Base-by-base conservation (phyloP, 1,140 invertebrate genomes). In the Portunus trituberculatus region DNA sequence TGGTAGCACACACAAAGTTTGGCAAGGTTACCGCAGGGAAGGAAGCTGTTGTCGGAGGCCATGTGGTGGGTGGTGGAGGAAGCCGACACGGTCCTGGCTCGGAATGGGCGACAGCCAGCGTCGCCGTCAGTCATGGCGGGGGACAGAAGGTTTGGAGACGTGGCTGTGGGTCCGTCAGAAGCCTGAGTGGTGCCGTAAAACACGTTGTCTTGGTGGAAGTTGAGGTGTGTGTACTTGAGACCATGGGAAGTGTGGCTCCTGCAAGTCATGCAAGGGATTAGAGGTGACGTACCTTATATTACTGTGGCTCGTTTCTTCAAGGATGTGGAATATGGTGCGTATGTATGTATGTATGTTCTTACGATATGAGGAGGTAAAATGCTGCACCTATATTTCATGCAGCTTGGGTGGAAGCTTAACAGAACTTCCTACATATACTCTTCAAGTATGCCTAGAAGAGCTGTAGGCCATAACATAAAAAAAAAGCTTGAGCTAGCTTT, bases 1-100 rank as follows among this genome's bases (percentile, higher is more conserved):
- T 10, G 12, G 52, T 20, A 59, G 12, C 52, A 59, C 52, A 59
- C 52, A 4, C 2, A 59, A 59, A 20, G 2, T 2, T 0, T 2
- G 3, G 67, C 67, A 25, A 7, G 28, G 59, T 59, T 82, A 95
- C 94, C 94, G 32, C 4, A 89, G 29, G 94, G 87, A 0, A 95
- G 16, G 32, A 52, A 82, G 94, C 94, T 95, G 82, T 87, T 95
- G 52, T 95, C 94, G 0, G 94, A 93, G 8, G 94, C 86, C 25
- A 95, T 16, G 7, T 86, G 91, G 7, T 84, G 93, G 67, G 29
- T 52, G 52, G 0, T 20, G 59, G 67, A 91, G 52, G 93, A 94
- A 67, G 52, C 28, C 10, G 93, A 94, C 28, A 67, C 32, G 0
- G 45, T 86, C 46, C 92, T 87, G n/a, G 32, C 28, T 31, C 88